These are phyloP conservation scores for Gallinago nigripennis DNA, from an alignment of 2,797 vertebrate genomes.

Conservation along the genomic window DNA sequence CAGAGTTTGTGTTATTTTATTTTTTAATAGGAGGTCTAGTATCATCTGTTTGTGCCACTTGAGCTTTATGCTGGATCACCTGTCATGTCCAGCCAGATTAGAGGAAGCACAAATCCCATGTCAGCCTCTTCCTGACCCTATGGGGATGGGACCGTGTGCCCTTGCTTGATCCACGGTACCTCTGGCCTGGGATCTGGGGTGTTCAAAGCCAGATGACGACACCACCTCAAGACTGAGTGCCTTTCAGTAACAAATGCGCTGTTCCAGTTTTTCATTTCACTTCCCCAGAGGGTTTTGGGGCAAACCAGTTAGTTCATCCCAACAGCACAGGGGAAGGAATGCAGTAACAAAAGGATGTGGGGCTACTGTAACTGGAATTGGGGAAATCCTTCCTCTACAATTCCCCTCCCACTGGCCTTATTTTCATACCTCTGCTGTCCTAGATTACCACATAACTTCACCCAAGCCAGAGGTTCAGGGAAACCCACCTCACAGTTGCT, in stretches of 20 bases:
- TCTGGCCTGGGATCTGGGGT: background rate
- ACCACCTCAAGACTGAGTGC: background rate
- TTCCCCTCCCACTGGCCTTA: background rate
- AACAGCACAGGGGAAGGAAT: background rate
- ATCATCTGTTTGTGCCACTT: background rate
- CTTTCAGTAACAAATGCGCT: background rate
- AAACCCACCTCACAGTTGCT: background rate
- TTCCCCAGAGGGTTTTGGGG: background rate
- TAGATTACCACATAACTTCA: background rate
- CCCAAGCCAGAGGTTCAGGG: background rate
- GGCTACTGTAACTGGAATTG: background rate
- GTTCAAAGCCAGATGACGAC: fast-evolving
- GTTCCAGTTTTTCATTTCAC: background rate
- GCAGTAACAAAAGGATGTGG: background rate
- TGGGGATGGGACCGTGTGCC: background rate
- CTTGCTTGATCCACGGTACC: background rate
- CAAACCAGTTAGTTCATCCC: background rate
- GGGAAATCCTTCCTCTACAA: background rate
- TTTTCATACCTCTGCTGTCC: background rate
- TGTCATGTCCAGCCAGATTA: background rate
- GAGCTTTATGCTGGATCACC: background rate
- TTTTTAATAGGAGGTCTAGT: background rate
- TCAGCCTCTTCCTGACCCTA: fast-evolving
- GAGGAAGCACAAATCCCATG: background rate
- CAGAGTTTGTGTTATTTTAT: background rate